Conservation (phyloP, 1,140 invertebrate genomes). For the Argopecten irradians region DNA sequence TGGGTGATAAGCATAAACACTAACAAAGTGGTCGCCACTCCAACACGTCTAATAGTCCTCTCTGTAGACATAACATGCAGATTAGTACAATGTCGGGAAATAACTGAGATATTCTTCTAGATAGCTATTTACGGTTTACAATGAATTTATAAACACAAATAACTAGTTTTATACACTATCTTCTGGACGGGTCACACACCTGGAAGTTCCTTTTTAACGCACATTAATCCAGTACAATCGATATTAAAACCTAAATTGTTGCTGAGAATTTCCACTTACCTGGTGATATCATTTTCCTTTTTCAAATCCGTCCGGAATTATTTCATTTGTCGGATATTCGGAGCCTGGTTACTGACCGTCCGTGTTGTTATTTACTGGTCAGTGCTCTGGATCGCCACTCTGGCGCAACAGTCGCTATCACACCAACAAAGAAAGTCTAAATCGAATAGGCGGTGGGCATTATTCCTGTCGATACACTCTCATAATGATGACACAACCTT, state of each 20-base stretch:
- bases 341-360: neutral
- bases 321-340: neutral
- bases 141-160: neutral
- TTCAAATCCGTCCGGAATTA: neutral
- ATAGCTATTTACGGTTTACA: neutral
- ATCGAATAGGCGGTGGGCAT: neutral
- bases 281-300: conserved; percentile 1
- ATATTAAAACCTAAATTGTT: neutral
- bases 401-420: neutral
- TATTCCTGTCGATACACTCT: neutral
- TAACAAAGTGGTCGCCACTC: neutral
- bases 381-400: neutral
- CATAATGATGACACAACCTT: conserved; percentile 3
- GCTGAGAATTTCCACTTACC: neutral
- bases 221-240: neutral
- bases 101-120: neutral
- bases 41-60: neutral
- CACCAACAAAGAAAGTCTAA: neutral
- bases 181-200: neutral
- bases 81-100: neutral
- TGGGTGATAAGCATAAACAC: neutral
- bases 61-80: neutral
- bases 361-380: conserved; percentile 5
- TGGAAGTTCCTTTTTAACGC: neutral
- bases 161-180: neutral